Base-by-base conservation (phyloP, 64 coral and sea anemone genomes). In the Catalaphyllia jardinei region DNA sequence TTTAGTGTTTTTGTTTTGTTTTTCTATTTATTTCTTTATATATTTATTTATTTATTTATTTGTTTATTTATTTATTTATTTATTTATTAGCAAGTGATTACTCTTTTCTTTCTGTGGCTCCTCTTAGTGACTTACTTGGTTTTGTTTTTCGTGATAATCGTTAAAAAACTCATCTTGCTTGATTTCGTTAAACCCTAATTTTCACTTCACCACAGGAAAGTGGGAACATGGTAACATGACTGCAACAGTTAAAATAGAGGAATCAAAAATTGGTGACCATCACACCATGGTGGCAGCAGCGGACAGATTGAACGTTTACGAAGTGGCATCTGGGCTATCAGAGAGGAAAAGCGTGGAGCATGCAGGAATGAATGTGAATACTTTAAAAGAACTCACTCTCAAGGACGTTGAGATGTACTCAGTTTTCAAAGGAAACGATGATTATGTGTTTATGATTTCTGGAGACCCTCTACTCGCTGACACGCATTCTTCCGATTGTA, bases 381-480 rank as follows among this genome's bases (percentile, higher is more conserved):
- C 89, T 28, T 73, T 98, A 1, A 94, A 94, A 74, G 71, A 89
- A 50, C 87, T 94, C 3, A 91, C 79, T 67, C 72, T 99, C 12
- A 72, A 89, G 60, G 86, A 99, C 50, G 93, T 93, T 20, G 97
- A 99, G 51, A 93, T 99, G 90, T 99, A 99, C 64, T 91, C 94
- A 20, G 97, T 99, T 5, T 99, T 99, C 35, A 95, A 99, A 88
- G 94, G 93, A 12, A 87, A 85, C 20, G 88, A 87, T 6, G 94
- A 99, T 46, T 95, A 95, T 52, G 97, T 99, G 0, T 99, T 95
- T 20, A 91, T 99, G 94, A 91, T 95, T 57, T 95, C 97, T 62
- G 97, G 97, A 61, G 74, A 88, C 6, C 93, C 94, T 4, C 71
- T 67, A 22, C 65, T 95, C n/a, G 49, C 82, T 24, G 87, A 88